phyloP scores from a whole-genome alignment of 2,888 invertebrate species.

The Criorhina ranunculi region DNA sequence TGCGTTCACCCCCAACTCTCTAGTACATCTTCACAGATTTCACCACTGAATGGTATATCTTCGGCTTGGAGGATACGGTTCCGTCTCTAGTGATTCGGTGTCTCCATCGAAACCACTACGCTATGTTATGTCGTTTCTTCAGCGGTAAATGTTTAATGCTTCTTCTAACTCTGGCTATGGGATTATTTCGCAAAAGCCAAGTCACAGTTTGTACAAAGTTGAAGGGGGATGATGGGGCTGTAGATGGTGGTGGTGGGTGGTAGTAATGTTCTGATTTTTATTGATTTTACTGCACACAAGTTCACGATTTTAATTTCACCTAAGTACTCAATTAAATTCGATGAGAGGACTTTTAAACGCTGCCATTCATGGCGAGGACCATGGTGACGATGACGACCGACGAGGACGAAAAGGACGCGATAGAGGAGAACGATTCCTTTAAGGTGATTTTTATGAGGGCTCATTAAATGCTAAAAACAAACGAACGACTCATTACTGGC shows the following conservation, averaged over 20 bases:
- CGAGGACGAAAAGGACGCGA: not conserved
- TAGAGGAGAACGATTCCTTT: slow-evolving; percentile 30
- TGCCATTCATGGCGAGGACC: slow-evolving; percentile 41
- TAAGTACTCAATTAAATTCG: slow-evolving; percentile 74
- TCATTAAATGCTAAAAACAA: slow-evolving; percentile 64
- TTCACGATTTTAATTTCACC: slow-evolving; percentile 70
- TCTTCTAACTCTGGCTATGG: not conserved
- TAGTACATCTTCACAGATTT: not conserved
- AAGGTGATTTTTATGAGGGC: slow-evolving; percentile 53
- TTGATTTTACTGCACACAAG: slow-evolving; percentile 58
- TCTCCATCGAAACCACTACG: slow-evolving; percentile 19
- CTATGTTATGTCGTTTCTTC: slow-evolving; percentile 31
- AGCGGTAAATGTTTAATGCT: slow-evolving; percentile 46
- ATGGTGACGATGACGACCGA: slow-evolving; percentile 34
- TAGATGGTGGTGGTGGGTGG: not conserved
- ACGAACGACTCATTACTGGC: slow-evolving; percentile 59
- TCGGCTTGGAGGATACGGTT: not conserved
- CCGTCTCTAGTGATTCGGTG: slow-evolving; percentile 15
- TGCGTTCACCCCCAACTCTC: slow-evolving; percentile 29
- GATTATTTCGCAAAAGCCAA: slow-evolving; percentile 13
- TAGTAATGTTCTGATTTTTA: slow-evolving; percentile 47
- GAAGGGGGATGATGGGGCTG: not conserved
- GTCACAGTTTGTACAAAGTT: not conserved
- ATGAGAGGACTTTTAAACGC: slow-evolving; percentile 44
- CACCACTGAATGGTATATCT: not conserved